Base-by-base conservation (phyloP, 2,888 invertebrate genomes). In the Clostera curtula region DNA sequence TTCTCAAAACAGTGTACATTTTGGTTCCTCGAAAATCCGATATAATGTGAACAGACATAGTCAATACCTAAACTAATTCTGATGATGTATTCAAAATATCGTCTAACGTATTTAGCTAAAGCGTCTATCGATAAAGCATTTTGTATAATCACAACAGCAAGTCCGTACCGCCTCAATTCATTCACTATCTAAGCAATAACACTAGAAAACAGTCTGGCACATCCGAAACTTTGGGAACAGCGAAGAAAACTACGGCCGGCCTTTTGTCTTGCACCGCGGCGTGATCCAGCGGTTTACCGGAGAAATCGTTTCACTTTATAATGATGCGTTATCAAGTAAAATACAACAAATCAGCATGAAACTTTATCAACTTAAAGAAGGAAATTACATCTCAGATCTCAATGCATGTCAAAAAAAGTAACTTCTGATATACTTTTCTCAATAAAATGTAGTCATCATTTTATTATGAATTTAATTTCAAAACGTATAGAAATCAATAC, bases 101-200 rank as follows among this genome's bases (percentile, higher is more conserved):
- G 27, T 63, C 73, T 77, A 77, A 73, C 54, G 60, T 74, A 73
- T 36, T 65, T 65, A 64, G 60, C 77, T 79, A 77, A 79, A 77
- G 80, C 80, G 73, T 73, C 71, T 77, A 70, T 73, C 61, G 59
- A 76, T 80, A 79, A 82, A 83, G 79, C 77, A 79, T 79, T 57
- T 72, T 72, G 72, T 77, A 75, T 74, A 77, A 79, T 77, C 79
- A 79, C 79, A 80, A 75, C 73, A 61, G 67, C 74, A 68, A 65
- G 71, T 77, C 73, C 70, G 40, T 62, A 65, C 62, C 59, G 53
- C 54, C 61, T 65, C 61, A 58, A 65, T 74, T 63, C 64, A 61
- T 76, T 69, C 74, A 79, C 76, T 80, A 77, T 70, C 76, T 82
- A 79, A 70, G 57, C 56, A 57, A 69, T 79, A 79, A 67, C 74